Evolutionary conservation across 2,888 invertebrate species (phyloP), one percentile per base, ranked within the genome.

Genomic region (Hydroisotoma schaefferi): DNA sequence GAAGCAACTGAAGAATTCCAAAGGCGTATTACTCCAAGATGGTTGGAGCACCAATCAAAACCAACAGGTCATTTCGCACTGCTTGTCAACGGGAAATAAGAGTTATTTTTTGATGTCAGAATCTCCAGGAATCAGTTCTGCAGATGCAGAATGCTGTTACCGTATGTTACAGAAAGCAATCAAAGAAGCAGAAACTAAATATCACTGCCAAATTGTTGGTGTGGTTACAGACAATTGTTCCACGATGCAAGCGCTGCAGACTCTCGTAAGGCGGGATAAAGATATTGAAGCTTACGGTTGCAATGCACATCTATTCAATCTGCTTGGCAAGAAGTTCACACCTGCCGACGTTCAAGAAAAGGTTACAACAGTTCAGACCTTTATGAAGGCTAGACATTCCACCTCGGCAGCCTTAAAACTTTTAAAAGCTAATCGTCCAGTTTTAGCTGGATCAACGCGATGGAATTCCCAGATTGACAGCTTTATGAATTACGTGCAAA

Each of bases 161-260:
- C 2, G 25, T 12, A 20, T 61, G 5, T 29, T 63, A 1, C 23
- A 54, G 15, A 27, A 44, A 20, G 38, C 48, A 10, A 58, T 27
- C 1, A 22, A 23, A 18, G 10, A 28, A 1, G 53, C 28, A 0
- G 43, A 54, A 48, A 10, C 20, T 1, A 10, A 47, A 1, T 53
- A 23, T 5, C 37, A 43, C 5, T 40, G 12, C 2, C 26, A 55
- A 44, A 49, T 63, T 2, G 22, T 66, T 18, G 66, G 54, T 2
- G 38, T 20, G 20, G 59, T 63, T 1, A 66, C 66, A 1, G 66
- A 66, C 46, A 66, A 66, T 26, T 63, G 61, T 22, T 60, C 26
- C n/a, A 57, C 58, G 0, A 66, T 66, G 66, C 28, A 20, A 12
- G 15, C 26, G n/a, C 54, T 63, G 49, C 23, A 49, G 15, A 22